A percentile compares a stretch with the other conserved stretches of the same genome.
These are phyloP conservation scores for Agrochola circellaris DNA, from an alignment of 2,888 invertebrate species.

Conservation along the genomic window DNA sequence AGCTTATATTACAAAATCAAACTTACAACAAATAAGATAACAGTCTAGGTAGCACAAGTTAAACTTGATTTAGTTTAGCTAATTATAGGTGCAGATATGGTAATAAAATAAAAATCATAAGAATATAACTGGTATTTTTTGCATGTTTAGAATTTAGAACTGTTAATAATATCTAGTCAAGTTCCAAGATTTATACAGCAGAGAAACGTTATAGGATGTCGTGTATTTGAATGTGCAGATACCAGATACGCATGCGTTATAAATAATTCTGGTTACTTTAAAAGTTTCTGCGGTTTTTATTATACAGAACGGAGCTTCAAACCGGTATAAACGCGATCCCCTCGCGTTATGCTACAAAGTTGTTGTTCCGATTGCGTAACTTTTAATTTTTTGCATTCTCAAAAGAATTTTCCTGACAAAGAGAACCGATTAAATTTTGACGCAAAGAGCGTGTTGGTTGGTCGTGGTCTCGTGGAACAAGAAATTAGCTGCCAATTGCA, in stretches of 20 bases:
- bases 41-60: neutral
- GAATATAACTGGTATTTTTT: slow-evolving; percentile 23
- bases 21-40: neutral
- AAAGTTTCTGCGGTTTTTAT: slow-evolving; percentile 50
- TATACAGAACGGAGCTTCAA: slow-evolving; percentile 46
- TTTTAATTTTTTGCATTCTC: slow-evolving; percentile 66
- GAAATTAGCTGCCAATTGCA: slow-evolving; percentile 90
- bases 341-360: slow-evolving; percentile 50
- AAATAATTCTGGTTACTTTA: slow-evolving; percentile 59
- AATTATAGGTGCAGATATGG: neutral
- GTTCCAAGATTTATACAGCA: slow-evolving; percentile 33
- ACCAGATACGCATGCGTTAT: slow-evolving; percentile 46
- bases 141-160: slow-evolving; percentile 15
- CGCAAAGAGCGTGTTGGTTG: slow-evolving; percentile 80
- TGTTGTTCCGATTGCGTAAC: slow-evolving; percentile 62
- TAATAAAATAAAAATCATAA: slow-evolving; percentile 29
- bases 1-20: neutral
- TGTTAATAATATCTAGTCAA: slow-evolving; percentile 26
- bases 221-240: slow-evolving; percentile 50
- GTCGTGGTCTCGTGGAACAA: slow-evolving; percentile 74
- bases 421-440: slow-evolving; percentile 83
- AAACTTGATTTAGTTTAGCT: neutral
- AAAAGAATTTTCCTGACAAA: slow-evolving; percentile 74
- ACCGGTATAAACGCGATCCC: slow-evolving; percentile 53
- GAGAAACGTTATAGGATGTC: slow-evolving; percentile 54